Evolutionary conservation across 53 echinoderm and acorn worm genomes (phyloP).

Genomic region (Luidia sarsii): DNA sequence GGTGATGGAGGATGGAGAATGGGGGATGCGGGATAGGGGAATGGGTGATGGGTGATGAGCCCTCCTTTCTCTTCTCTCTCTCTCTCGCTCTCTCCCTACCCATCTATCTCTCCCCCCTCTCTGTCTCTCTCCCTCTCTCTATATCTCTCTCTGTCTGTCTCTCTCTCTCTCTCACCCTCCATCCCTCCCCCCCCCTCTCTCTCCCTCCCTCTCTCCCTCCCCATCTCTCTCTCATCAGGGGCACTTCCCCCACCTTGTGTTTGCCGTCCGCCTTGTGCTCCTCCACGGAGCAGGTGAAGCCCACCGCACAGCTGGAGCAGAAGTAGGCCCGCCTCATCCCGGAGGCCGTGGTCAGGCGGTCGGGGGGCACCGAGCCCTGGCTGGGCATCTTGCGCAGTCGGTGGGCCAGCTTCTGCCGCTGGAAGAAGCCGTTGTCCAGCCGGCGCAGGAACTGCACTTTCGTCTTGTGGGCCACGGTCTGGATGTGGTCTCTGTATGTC

Average conservation of each 20-base stretch:
- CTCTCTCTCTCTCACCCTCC: too few species aligned
- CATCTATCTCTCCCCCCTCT: too few species aligned
- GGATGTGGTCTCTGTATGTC: not conserved
- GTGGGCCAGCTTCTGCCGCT: not conserved
- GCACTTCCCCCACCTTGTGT: not conserved
- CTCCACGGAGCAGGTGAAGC: not conserved
- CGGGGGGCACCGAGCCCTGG: not conserved
- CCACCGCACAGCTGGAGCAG: not conserved
- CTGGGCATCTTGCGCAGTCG: not conserved
- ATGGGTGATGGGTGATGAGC: too few species aligned
- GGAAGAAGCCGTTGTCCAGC: not conserved
- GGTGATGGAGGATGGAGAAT: too few species aligned
- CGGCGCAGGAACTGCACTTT: not conserved
- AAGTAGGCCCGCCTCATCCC: slow-evolving; percentile 1
- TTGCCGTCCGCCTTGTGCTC: not conserved
- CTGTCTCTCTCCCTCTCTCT: too few species aligned
- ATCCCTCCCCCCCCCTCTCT: too few species aligned
- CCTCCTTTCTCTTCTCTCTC: too few species aligned
- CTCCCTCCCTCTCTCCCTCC: too few species aligned
- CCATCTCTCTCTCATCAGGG: too few species aligned
- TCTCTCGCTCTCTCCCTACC: too few species aligned
- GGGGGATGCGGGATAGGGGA: too few species aligned
- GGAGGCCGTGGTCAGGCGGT: not conserved
- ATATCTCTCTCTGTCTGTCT: too few species aligned
- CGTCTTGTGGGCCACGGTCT: not conserved